Evolutionary conservation across 2,888 invertebrate genomes (phyloP), one percentile per base, ranked within the genome.

Genomic region (Pachydiplax longipennis): DNA sequence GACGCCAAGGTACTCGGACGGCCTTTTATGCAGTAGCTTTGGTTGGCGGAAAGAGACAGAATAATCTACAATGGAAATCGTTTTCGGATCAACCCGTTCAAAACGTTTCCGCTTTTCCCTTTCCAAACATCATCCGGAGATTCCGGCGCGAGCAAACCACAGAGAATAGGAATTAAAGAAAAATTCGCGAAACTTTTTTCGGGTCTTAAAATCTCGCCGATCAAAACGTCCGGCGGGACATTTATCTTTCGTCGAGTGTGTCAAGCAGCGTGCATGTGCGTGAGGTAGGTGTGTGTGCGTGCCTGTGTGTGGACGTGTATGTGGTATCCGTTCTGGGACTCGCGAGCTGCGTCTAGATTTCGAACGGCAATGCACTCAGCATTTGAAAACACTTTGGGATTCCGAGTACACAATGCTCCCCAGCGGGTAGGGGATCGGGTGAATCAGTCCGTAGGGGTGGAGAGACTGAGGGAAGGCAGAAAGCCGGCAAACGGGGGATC

Each of bases 321-420:
- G 65, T 61, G 61, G n/a, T 18, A 25, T n/a, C 31, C 25, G 25
- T 12, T 65, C 10, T 22, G 65, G 65, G 65, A 31, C 73, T 25
- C 73, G 73, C 25, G 73, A 73, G 73, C 31, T 73, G 73, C 73
- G 31, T 61, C 87, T 58, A 87, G 87, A 87, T 87, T 87, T 61
- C 61, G 61, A 65, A 61, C 61, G 13, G 87, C 87, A 58, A 83
- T 35, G 44, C 53, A 40, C 87, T 87, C 61, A 31, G 73, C 73
- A 73, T 73, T 73, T 73, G 73, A n/a, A 87, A 87, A 87, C 58
- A 40, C 87, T 87, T 87, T 61, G 87, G 87, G 87, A 87, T 65
- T 37, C 37, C 87, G 58, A 58, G 58, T 37, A 35, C 31, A 73
- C 73, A 73, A 73, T 73, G 31, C 73, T 73, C 61, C n/a, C 61